phyloP scores from a whole-genome alignment of 2,113 vertebrate species.

The Erythrocercus mccallii region DNA sequence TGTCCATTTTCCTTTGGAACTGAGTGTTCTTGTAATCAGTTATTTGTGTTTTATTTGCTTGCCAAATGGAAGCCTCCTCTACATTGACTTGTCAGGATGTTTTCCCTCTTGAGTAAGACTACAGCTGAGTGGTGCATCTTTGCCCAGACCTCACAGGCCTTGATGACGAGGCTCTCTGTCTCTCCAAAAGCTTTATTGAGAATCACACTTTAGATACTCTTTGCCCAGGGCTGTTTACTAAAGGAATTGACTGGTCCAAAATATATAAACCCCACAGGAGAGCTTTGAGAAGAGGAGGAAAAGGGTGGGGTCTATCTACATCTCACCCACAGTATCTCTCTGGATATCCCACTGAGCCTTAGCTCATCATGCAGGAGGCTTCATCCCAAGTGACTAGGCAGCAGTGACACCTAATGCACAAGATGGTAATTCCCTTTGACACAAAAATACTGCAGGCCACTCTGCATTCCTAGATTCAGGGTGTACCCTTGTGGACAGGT shows the following conservation, averaged over 20 bases:
- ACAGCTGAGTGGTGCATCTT: neutral
- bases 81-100: fast-evolving
- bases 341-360: fast-evolving
- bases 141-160: neutral
- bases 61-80: neutral
- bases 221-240: neutral
- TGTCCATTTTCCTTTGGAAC: neutral
- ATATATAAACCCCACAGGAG: neutral
- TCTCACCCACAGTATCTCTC: neutral
- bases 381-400: conserved; percentile 9
- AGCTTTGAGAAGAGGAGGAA: neutral
- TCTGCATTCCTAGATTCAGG: neutral
- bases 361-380: neutral
- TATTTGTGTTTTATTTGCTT: neutral
- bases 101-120: neutral
- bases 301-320: neutral
- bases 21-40: neutral
- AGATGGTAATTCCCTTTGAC: neutral
- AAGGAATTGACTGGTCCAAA: neutral
- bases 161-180: fast-evolving
- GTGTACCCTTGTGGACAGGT: neutral
- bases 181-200: neutral
- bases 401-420: conserved; percentile 53
- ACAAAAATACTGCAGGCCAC: neutral
- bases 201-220: neutral